Evolutionary conservation across 2,888 invertebrate genomes (phyloP).

Genomic region (Drosophila yooni): DNA sequence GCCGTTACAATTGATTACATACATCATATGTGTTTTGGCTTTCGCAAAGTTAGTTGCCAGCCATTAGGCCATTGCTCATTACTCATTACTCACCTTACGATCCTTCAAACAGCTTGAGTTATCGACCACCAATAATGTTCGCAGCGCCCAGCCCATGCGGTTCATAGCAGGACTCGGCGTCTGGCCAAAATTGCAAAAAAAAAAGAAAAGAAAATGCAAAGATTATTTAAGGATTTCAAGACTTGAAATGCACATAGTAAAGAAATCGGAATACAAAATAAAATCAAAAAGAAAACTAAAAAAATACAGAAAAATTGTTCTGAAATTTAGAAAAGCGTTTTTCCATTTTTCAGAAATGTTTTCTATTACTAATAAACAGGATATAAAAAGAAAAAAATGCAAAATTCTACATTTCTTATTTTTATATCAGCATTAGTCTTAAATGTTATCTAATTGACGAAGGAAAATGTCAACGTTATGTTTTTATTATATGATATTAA

Average conservation of each 20-base stretch:
- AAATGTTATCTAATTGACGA: background rate
- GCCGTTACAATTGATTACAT: constrained; percentile 12
- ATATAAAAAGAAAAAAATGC: background rate
- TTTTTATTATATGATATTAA: background rate
- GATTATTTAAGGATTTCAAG: background rate
- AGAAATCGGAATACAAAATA: background rate
- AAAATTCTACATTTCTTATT: background rate
- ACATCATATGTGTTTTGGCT: background rate
- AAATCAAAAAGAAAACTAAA: background rate
- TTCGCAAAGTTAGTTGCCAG: constrained; percentile 6
- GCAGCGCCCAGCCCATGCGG: constrained; percentile 89
- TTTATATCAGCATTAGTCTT: background rate
- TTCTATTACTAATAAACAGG: background rate
- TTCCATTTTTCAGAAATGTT: background rate
- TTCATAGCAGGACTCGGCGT: constrained; percentile 88
- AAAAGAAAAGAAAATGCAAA: background rate
- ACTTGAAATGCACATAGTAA: background rate
- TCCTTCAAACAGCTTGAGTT: constrained; percentile 88
- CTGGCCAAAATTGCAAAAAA: constrained; percentile 69
- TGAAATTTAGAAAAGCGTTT: background rate
- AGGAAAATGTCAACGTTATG: background rate
- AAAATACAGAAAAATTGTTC: background rate
- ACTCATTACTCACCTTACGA: constrained; percentile 86
- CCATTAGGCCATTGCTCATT: background rate
- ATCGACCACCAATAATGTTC: constrained; percentile 88